phyloP scores from a whole-genome alignment of 2,797 vertebrate species.

The Galago senegalensis region DNA sequence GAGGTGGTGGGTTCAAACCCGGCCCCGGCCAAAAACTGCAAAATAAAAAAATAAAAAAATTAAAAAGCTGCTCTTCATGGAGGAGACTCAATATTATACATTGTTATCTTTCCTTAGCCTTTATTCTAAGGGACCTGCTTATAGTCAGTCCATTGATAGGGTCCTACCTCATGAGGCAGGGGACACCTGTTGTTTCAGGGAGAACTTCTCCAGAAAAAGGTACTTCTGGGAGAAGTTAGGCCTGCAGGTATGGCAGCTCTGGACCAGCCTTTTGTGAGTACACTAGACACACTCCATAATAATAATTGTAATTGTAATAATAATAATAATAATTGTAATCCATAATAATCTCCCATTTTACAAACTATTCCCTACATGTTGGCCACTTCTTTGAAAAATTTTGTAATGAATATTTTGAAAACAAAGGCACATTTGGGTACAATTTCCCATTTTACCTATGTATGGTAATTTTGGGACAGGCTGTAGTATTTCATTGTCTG shows the following conservation, averaged over 20 bases:
- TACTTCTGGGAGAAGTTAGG: not conserved
- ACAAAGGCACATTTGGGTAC: too few relatives aligned
- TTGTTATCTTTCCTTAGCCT: not conserved
- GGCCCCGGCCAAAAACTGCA: too few relatives aligned
- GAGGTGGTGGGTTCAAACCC: too few relatives aligned
- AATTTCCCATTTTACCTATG: too few relatives aligned
- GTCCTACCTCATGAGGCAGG: not conserved
- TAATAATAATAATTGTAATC: not conserved
- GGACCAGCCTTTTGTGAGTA: not conserved
- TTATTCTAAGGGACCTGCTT: not conserved
- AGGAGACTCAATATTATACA: not conserved
- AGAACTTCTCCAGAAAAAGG: not conserved
- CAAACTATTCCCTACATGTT: too few relatives aligned
- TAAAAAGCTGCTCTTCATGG: not conserved
- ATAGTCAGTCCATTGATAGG: not conserved
- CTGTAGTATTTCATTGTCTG: not conserved
- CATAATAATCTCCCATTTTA: not conserved
- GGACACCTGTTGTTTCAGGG: rapidly evolving
- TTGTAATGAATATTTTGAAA: too few relatives aligned
- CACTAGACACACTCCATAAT: not conserved
- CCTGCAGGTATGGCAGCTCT: not conserved
- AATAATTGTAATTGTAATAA: too few relatives aligned
- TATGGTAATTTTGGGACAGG: too few relatives aligned
- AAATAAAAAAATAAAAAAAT: too few relatives aligned
- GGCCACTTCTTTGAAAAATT: too few relatives aligned